phyloP scores from a whole-genome alignment of 1,140 invertebrate genomes.

The Mactra quadrangularis region DNA sequence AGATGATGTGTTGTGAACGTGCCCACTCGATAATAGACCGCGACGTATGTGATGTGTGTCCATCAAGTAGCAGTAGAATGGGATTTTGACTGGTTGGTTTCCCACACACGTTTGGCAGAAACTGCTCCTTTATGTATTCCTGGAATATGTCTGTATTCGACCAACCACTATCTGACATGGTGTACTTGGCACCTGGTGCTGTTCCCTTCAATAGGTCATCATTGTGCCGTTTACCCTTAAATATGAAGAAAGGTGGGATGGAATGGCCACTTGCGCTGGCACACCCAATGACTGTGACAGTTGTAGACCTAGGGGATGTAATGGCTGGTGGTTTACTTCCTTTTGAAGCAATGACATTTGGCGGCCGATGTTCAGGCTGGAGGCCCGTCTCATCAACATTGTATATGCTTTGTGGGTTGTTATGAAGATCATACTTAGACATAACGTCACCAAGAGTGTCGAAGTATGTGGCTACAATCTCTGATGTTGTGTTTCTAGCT shows the following conservation, averaged over 20 bases:
- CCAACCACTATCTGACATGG: conserved; percentile 34
- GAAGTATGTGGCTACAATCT: not conserved
- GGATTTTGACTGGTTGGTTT: not conserved
- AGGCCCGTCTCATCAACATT: conserved; percentile 16
- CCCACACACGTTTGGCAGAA: not conserved
- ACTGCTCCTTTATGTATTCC: not conserved
- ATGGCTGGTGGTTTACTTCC: conserved; percentile 3
- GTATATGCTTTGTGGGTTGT: conserved; percentile 22
- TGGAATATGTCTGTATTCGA: conserved; percentile 11
- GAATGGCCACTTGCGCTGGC: conserved; percentile 43
- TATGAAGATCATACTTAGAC: conserved; percentile 10
- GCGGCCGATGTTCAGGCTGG: conserved; percentile 6
- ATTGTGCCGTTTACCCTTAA: conserved; percentile 18
- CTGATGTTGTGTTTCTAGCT: not conserved
- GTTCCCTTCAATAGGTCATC: conserved; percentile 15
- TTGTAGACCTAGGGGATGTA: conserved; percentile 5
- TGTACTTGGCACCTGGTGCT: not conserved
- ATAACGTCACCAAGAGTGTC: not conserved
- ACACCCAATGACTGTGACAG: conserved; percentile 64
- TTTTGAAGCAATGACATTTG: conserved; percentile 12
- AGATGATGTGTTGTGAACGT: not conserved
- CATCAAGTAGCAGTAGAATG: conserved; percentile 12
- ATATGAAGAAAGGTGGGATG: conserved; percentile 32
- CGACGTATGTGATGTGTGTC: conserved; percentile 11
- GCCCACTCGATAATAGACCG: not conserved